Evolutionary conservation across 2,797 vertebrate species (phyloP).

Genomic region (Periparus ater): DNA sequence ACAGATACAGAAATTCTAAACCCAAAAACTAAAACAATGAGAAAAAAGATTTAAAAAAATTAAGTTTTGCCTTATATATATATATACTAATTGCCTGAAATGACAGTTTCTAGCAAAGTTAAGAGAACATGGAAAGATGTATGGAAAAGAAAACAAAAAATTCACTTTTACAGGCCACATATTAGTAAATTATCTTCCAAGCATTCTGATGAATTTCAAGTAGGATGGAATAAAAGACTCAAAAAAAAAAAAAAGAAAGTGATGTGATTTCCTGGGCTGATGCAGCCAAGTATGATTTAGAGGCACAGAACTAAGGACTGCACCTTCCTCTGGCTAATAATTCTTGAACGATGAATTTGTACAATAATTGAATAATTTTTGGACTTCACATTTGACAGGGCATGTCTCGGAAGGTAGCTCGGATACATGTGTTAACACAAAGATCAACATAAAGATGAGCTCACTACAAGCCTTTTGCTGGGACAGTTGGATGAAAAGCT

Average conservation of each 20-base stretch:
- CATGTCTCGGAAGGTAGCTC: background rate
- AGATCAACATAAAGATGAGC: conserved; percentile 35
- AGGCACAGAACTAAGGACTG: background rate
- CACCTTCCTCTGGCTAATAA: background rate
- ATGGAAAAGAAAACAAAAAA: background rate
- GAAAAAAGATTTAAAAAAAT: background rate
- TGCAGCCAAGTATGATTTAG: background rate
- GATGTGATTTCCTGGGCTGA: background rate
- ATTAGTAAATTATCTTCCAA: background rate
- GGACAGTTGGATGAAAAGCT: conserved; percentile 14
- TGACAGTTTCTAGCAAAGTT: background rate
- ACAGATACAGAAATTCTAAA: background rate
- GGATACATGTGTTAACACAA: background rate
- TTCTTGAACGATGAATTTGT: background rate
- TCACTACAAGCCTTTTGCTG: conserved; percentile 4
- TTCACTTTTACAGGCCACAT: background rate
- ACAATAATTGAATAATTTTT: background rate
- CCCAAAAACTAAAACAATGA: background rate
- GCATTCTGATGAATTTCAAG: background rate
- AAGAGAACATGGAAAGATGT: background rate
- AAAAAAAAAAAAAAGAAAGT: background rate
- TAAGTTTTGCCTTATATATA: background rate
- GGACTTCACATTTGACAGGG: background rate
- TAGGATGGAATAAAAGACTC: background rate
- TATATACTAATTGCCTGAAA: background rate